Conservation (phyloP, 1,140 invertebrate genomes). For the Lamellibrachia luymesi region DNA sequence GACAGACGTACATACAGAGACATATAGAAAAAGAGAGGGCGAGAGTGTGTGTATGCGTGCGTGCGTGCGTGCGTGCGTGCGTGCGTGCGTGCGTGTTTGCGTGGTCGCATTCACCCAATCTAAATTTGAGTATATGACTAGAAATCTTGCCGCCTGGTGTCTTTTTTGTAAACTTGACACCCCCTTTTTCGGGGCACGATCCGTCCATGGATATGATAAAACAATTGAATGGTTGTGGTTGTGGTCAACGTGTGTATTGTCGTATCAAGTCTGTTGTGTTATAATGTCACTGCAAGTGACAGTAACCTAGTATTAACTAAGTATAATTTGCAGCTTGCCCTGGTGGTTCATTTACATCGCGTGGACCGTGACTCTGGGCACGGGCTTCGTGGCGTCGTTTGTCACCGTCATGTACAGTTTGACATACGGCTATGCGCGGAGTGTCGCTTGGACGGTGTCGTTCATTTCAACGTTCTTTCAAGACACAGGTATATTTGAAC, state of each 20-base stretch:
- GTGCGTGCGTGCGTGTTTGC: not conserved
- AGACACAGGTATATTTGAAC: not conserved
- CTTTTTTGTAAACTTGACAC: too few relatives aligned
- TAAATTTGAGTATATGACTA: too few relatives aligned
- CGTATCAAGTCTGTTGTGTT: not conserved
- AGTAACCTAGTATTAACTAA: not conserved
- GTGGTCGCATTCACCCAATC: not conserved
- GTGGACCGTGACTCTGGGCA: not conserved
- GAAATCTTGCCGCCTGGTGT: too few relatives aligned
- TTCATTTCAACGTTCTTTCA: not conserved
- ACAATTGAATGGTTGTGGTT: not conserved
- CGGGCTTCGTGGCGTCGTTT: not conserved
- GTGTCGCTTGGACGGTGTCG: not conserved
- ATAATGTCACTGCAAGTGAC: not conserved
- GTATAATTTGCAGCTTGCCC: not conserved
- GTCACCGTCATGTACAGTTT: not conserved
- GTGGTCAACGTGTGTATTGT: not conserved
- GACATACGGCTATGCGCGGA: not conserved
- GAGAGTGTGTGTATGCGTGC: not conserved
- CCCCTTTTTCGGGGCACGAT: too few relatives aligned
- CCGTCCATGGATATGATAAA: too few relatives aligned
- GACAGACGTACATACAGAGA: too few relatives aligned
- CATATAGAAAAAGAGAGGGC: too few relatives aligned
- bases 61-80: not conserved
- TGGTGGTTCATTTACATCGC: not conserved